These are phyloP conservation scores for Onychorhynchus coronatus DNA, from an alignment of 2,113 vertebrate genomes.

Conservation along the genomic window DNA sequence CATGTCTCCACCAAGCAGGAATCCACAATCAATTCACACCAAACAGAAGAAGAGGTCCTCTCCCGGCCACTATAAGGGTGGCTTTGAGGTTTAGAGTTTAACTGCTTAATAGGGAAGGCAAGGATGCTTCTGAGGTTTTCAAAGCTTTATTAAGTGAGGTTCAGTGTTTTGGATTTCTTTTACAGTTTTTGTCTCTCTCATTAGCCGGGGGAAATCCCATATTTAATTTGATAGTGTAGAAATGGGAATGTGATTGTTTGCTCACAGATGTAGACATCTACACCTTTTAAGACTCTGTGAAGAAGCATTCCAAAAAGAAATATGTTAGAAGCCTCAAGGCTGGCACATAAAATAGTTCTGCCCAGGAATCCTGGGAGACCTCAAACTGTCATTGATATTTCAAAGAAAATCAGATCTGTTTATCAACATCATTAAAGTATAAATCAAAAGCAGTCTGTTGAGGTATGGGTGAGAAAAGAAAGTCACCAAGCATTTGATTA, in stretches of 20 bases:
- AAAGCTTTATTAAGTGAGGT: background rate
- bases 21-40: background rate
- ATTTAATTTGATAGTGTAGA: background rate
- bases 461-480: background rate
- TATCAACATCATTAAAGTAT: background rate
- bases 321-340: background rate
- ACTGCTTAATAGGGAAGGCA: background rate
- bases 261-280: background rate
- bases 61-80: background rate
- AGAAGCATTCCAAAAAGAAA: background rate
- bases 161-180: background rate
- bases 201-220: background rate
- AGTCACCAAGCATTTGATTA: background rate
- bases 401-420: background rate
- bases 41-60: background rate
- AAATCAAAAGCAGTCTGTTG: background rate
- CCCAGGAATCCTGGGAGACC: background rate
- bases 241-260: background rate
- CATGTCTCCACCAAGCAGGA: fast-evolving
- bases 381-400: background rate
- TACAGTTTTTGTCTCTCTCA: background rate
- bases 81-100: background rate
- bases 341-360: background rate
- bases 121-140: background rate
- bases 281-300: background rate